phyloP scores from a whole-genome alignment of 2,113 vertebrate genomes.

The Cacatua alba region DNA sequence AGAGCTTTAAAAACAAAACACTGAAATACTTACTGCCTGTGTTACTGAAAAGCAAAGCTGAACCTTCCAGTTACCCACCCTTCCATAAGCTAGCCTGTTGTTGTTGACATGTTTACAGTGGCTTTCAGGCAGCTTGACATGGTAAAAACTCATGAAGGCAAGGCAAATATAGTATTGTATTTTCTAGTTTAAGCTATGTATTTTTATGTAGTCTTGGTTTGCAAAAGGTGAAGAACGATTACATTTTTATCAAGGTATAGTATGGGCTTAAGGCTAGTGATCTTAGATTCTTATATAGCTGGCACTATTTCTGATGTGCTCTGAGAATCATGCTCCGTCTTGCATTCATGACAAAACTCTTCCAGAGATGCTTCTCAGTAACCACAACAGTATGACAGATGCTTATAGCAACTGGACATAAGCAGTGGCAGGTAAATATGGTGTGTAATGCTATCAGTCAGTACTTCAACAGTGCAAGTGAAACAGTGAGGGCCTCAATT shows the following conservation, averaged over 20 bases:
- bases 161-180: neutral
- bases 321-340: neutral
- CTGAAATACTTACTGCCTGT: neutral
- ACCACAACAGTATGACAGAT: neutral
- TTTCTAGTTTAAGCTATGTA: neutral
- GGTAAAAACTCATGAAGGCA: neutral
- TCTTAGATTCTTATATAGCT: neutral
- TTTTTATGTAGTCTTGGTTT: neutral
- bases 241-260: neutral
- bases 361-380: neutral
- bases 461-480: neutral
- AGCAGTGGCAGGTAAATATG: accelerated
- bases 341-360: neutral
- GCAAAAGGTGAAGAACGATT: neutral
- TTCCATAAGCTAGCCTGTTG: neutral
- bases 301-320: neutral
- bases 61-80: neutral
- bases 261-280: neutral
- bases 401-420: neutral
- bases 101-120: neutral
- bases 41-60: neutral
- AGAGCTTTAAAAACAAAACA: neutral
- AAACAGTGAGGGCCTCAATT: neutral
- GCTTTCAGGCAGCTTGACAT: neutral
- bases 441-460: neutral